Percentiles rank a stretch among this genome's conserved stretches.
These are phyloP conservation scores for Lagorchestes hirsutus DNA, from an alignment of 2,797 vertebrate genomes.

Conservation along the genomic window DNA sequence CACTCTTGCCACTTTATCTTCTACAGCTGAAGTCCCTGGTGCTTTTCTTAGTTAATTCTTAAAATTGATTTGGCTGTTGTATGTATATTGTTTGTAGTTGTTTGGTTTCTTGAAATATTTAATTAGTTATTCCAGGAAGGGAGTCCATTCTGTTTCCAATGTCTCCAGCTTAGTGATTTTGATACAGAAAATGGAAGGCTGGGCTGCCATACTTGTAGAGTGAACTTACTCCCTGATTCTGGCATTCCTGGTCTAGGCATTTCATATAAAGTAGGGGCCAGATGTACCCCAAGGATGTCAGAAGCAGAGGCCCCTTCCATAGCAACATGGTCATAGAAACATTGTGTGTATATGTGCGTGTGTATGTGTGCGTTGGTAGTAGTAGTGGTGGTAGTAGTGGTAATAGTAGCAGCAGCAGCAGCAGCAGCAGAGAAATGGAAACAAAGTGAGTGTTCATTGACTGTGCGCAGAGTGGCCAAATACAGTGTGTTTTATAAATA, in stretches of 20 bases:
- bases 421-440: neutral
- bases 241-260: neutral
- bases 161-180: neutral
- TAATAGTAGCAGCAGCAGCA: no score
- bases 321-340: neutral
- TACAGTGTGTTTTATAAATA: neutral
- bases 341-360: neutral
- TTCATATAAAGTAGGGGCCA: neutral
- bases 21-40: neutral
- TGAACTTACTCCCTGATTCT: neutral
- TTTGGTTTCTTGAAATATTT: neutral
- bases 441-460: neutral
- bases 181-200: neutral
- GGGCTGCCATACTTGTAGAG: neutral
- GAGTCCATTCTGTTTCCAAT: neutral
- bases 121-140: neutral
- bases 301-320: neutral
- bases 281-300: neutral
- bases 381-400: no score
- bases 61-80: neutral
- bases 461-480: neutral
- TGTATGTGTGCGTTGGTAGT: no score
- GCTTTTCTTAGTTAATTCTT: neutral
- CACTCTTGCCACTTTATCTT: neutral
- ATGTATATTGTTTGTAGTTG: neutral